phyloP scores from a whole-genome alignment of 2,888 invertebrate genomes.

The Escarpia spicata region DNA sequence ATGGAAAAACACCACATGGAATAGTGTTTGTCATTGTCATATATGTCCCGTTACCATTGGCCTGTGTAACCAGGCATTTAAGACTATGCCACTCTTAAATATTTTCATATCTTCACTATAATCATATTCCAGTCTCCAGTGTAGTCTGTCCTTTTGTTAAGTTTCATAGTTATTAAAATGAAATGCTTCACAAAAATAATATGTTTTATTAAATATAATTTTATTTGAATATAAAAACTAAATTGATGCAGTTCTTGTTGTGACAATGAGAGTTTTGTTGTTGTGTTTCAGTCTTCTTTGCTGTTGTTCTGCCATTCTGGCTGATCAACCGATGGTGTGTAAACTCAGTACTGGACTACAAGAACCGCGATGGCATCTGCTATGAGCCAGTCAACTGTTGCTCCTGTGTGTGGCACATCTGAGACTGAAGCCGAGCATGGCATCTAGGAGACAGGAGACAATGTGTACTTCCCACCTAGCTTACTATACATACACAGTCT shows the following conservation, averaged over 20 bases:
- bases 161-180: neutral
- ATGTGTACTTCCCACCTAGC: neutral
- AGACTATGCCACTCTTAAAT: neutral
- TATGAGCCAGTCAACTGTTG: slow-evolving; percentile 62
- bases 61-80: too few relatives aligned
- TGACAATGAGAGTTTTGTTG: neutral
- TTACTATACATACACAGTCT: neutral
- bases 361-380: slow-evolving; percentile 54
- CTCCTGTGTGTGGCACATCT: slow-evolving; percentile 59
- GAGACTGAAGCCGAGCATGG: too few relatives aligned
- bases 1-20: too few relatives aligned
- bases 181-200: neutral
- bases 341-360: slow-evolving; percentile 51
- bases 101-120: neutral
- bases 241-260: neutral
- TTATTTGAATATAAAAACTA: neutral
- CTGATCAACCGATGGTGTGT: slow-evolving; percentile 46
- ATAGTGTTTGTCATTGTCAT: too few relatives aligned
- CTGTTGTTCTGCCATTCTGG: slow-evolving; percentile 59
- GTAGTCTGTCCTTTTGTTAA: neutral
- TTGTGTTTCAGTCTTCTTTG: slow-evolving; percentile 52
- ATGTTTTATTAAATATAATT: neutral
- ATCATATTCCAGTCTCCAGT: neutral
- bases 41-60: too few relatives aligned
- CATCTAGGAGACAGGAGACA: neutral